These are phyloP conservation scores for Leptinotarsa rubiginosa DNA, from an alignment of 2,888 invertebrate species.

Conservation along the genomic window DNA sequence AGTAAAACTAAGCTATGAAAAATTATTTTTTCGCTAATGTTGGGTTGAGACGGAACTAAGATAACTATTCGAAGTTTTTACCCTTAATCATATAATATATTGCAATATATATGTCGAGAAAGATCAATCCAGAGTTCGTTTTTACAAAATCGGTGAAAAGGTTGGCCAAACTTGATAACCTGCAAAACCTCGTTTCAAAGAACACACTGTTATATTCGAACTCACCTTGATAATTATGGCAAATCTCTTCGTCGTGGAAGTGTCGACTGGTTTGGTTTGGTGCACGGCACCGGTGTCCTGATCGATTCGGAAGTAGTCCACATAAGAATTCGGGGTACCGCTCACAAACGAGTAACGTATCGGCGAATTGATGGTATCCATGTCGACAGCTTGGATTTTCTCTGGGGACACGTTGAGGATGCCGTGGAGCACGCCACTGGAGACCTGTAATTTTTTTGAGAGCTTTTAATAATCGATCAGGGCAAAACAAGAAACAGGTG, in stretches of 20 bases:
- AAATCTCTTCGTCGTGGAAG: conserved; percentile 81
- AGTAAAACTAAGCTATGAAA: no score
- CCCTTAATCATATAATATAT: no score
- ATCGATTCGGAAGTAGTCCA: conserved; percentile 86
- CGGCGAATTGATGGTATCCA: conserved; percentile 87
- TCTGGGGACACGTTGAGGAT: conserved; percentile 86
- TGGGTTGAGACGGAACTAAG: no score
- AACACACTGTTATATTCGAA: background rate
- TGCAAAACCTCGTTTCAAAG: background rate
- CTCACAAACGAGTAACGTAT: conserved; percentile 86
- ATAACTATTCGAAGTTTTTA: no score
- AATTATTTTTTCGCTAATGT: no score
- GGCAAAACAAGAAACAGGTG: no score
- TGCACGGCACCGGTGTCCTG: conserved; percentile 82
- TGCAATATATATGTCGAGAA: no score
- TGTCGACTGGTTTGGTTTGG: conserved; percentile 84
- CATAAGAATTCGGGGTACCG: conserved; percentile 82
- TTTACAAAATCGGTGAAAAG: no score
- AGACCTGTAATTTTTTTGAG: conserved; percentile 70
- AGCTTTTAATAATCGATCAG: background rate
- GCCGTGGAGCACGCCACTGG: conserved; percentile 85
- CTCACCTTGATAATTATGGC: conserved; percentile 82
- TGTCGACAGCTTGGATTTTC: conserved; percentile 90
- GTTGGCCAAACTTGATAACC: no score
- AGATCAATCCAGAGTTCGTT: no score